A percentile compares a stretch with the other conserved stretches of the same genome.
These are phyloP conservation scores for Gobionotothen gibberifrons DNA, from an alignment of 2,797 vertebrate species.

Conservation along the genomic window DNA sequence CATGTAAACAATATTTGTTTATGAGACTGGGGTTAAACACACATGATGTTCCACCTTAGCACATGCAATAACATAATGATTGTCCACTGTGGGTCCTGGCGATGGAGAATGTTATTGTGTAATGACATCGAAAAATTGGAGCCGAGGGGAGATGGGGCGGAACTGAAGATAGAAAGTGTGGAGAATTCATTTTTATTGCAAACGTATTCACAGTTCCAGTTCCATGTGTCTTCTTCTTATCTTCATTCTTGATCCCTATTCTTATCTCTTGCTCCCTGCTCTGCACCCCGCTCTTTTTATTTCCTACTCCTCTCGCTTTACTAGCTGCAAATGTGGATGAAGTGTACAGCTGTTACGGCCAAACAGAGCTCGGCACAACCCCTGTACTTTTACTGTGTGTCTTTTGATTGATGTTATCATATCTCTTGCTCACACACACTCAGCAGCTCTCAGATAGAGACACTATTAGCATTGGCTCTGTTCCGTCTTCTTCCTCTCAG, in stretches of 20 bases:
- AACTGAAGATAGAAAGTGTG: background rate
- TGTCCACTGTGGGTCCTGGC: too few species aligned
- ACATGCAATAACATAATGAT: too few species aligned
- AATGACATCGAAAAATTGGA: slow-evolving; percentile 7
- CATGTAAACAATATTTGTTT: too few species aligned
- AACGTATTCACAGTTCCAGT: slow-evolving; percentile 41
- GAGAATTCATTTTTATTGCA: slow-evolving; percentile 34
- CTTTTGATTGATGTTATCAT: slow-evolving; percentile 65
- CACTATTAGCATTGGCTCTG: slow-evolving; percentile 63
- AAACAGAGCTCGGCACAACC: slow-evolving; percentile 44
- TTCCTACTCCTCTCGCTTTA: slow-evolving; percentile 15
- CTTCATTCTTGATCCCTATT: slow-evolving; percentile 39
- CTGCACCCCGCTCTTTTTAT: slow-evolving; percentile 8
- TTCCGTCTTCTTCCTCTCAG: slow-evolving; percentile 46
- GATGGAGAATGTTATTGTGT: background rate
- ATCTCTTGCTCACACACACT: slow-evolving; percentile 60
- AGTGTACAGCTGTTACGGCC: slow-evolving; percentile 41
- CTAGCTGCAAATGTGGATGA: slow-evolving; percentile 43
- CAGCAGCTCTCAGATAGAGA: slow-evolving; percentile 52
- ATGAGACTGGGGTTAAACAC: too few species aligned
- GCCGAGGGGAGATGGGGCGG: background rate
- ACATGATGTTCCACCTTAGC: too few species aligned
- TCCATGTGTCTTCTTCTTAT: slow-evolving; percentile 46
- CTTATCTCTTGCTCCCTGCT: slow-evolving; percentile 52
- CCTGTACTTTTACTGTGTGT: slow-evolving; percentile 27